Conservation (phyloP, 2,888 invertebrate genomes). For the Nemotelus pantherinus region DNA sequence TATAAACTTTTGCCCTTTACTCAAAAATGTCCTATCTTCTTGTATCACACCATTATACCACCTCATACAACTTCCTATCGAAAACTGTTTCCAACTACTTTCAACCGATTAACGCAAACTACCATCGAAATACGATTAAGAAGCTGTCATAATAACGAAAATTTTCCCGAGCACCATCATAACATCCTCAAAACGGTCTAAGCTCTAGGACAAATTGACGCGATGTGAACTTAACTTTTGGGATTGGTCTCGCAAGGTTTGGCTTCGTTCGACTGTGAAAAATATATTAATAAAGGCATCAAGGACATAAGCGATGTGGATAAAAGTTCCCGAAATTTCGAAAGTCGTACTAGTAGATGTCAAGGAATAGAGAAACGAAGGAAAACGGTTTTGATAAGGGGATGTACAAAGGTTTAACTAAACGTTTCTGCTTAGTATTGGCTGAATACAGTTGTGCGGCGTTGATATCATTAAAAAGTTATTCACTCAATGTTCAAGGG, state of each 20-base stretch:
- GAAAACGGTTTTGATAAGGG: too few species aligned
- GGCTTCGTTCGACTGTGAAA: conserved; percentile 26
- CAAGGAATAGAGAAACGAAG: too few species aligned
- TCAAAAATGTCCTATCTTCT: too few species aligned
- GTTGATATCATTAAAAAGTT: conserved; percentile 14
- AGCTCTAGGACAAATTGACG: conserved; percentile 2
- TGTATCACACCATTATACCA: not conserved
- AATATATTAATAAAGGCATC: conserved; percentile 28
- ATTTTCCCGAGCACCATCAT: not conserved
- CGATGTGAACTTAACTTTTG: conserved; percentile 11
- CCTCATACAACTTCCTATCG: not conserved
- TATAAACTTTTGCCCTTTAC: too few species aligned
- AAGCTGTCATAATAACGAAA: conserved; percentile 6
- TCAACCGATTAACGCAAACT: conserved; percentile 1
- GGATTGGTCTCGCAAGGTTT: not conserved
- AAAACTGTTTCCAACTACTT: conserved; percentile 5
- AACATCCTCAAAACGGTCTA: not conserved
- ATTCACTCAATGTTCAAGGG: conserved; percentile 10
- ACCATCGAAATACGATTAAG: not conserved
- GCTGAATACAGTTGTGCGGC: not conserved
- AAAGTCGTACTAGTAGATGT: not conserved
- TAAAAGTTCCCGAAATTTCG: not conserved
- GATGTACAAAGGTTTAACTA: too few species aligned
- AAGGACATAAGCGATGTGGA: not conserved
- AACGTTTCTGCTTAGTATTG: not conserved